Evolutionary conservation across 2,797 vertebrate species (phyloP), one percentile per base, ranked within the genome.

Genomic region (Scyliorhinus canicula): DNA sequence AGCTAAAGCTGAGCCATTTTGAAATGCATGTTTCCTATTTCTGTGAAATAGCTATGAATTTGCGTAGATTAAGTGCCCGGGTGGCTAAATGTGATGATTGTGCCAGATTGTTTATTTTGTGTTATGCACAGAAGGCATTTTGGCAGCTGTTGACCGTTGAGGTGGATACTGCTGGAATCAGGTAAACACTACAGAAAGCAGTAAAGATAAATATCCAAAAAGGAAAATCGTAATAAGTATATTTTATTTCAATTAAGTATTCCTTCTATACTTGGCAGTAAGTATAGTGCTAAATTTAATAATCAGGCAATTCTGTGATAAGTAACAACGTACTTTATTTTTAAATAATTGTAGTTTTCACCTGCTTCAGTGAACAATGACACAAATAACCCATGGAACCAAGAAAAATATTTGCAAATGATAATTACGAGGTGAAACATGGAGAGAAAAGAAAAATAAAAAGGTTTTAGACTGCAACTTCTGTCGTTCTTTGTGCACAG

Each of bases 101-200:
- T 90, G 35, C 35, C 60, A n/a, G 55, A 90, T n/a, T 55, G 55
- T 90, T 90, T 60, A 90, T 57, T 60, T 90, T 90, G 55, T 90
- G 55, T n/a, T 60, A 60, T n/a, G 35, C 86, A 90, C 86, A 60
- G 55, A 90, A 60, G 86, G 55, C 60, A 60, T n/a, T 90, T n/a
- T 90, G 86, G 52, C 52, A 60, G 14, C 35, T 90, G 57, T 60
- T 60, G 57, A 55, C 86, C 60, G 86, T 60, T 57, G 9, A 55
- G 82, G 26, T 85, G 47, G 44, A 52, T 84, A 26, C 16, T 47
- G 4, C 79, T 84, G 40, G n/a, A 26, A 85, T 35, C 31, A 60
- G 31, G 14, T 90, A 90, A 57, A 60, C 85, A 55, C 85, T 24
- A 57, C 26, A 88, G 3, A 31, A 35, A 57, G 6, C 14, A 57